Base-by-base conservation (phyloP, 2,113 vertebrate genomes). In the Osmerus mordax region DNA sequence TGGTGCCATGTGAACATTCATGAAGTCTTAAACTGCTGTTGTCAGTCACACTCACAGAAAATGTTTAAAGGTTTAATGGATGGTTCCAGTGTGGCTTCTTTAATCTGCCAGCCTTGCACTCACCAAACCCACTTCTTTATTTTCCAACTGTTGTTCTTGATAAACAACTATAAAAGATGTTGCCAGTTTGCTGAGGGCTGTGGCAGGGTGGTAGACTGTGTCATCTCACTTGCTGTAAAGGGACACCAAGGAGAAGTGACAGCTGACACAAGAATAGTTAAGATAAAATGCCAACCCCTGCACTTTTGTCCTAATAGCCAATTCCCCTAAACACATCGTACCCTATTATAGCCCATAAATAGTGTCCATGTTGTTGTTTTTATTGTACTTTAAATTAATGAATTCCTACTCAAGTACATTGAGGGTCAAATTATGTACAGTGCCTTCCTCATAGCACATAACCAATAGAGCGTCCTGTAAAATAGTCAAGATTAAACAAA, bases 91-190 rank as follows among this genome's bases (percentile, higher is more conserved):
- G 41, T 23, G n/a, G 25, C 65, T 23, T 51, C 16, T 66, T 13
- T 21, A 21, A 47, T 16, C 23, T 25, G 41, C 28, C 52, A 61
- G 32, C 60, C 13, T 71, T 25, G 71, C 73, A 77, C 63, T 71
- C 78, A 52, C 15, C 51, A 41, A 63, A 71, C 56, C 73, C 68
- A 75, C 77, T 87, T 83, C 81, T 78, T 81, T 74, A 79, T 84
- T 83, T 71, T 67, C 7, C 71, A 74, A 62, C 56, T 51, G 61
- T 76, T 76, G 76, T 71, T 23, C 6, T 61, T 28, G 18, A 63
- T 67, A n/a, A 16, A 32, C 32, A 21, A 14, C 5, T 32, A 67
- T 67, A 16, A 21, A 36, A 7, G 2, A 63, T 13, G 13, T 12
- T 63, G 61, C 23, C 47, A 47, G n/a, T 62, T 29, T 67, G 29